Percentiles rank a stretch among this genome's conserved stretches.
Evolutionary conservation across 2,888 invertebrate species (phyloP).

Genomic region (Pantelozetes paolii): DNA sequence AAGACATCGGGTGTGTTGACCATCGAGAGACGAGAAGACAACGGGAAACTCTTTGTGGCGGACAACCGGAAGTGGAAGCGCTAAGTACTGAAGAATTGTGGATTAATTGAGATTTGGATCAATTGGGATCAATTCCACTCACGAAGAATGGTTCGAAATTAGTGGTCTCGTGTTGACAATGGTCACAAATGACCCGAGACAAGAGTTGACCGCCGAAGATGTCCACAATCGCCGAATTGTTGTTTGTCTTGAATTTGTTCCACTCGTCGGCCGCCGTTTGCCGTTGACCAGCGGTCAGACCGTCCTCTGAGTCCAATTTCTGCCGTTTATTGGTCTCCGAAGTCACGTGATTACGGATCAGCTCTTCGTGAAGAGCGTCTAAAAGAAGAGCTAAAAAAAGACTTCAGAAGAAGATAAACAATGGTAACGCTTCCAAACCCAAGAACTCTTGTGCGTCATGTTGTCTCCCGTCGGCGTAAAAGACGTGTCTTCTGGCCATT

Average conservation of each 20-base stretch:
- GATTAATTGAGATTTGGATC: too few relatives aligned
- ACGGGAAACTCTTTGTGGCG: slow-evolving; percentile 59
- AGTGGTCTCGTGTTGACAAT: slow-evolving; percentile 61
- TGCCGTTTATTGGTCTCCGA: neutral
- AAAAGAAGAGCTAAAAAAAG: slow-evolving; percentile 60
- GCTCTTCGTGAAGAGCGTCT: slow-evolving; percentile 62
- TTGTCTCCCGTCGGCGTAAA: slow-evolving; percentile 52
- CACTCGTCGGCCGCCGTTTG: slow-evolving; percentile 53
- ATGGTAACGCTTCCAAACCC: too few relatives aligned
- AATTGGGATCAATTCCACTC: too few relatives aligned
- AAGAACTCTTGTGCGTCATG: slow-evolving; percentile 66
- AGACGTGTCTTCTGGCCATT: slow-evolving; percentile 17
- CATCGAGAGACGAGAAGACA: neutral
- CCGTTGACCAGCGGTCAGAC: too few relatives aligned
- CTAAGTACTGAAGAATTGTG: too few relatives aligned
- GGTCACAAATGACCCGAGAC: slow-evolving; percentile 62
- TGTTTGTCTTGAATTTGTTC: slow-evolving; percentile 59
- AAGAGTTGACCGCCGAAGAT: slow-evolving; percentile 65
- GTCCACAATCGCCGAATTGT: slow-evolving; percentile 61
- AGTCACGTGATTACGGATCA: slow-evolving; percentile 50
- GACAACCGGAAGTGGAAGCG: slow-evolving; percentile 62
- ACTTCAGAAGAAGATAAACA: too few relatives aligned
- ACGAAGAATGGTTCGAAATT: slow-evolving; percentile 66
- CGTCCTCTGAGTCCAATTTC: slow-evolving; percentile 41
- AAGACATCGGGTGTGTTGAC: neutral